These are phyloP conservation scores for Cosmia trapezina DNA, from an alignment of 2,888 invertebrate species.

Conservation along the genomic window DNA sequence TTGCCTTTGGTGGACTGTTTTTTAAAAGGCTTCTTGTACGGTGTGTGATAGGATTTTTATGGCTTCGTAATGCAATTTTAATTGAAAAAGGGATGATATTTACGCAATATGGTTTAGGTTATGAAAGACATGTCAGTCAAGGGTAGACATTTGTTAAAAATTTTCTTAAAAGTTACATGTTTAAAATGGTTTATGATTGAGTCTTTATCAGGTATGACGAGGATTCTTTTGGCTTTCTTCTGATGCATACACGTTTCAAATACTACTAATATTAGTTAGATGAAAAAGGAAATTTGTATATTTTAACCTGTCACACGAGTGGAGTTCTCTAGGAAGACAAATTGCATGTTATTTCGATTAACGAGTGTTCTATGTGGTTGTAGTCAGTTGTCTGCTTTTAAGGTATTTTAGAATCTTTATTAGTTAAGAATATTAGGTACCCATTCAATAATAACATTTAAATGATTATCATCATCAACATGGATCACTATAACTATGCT, in stretches of 20 bases:
- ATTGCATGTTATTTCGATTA: not conserved
- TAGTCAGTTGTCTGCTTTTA: not conserved
- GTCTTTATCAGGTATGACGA: conserved; percentile 5
- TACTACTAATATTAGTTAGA: not conserved
- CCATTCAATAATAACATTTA: not conserved
- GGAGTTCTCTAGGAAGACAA: no score
- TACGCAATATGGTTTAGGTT: conserved; percentile 26
- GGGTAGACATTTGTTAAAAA: not conserved
- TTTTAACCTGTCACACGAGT: no score
- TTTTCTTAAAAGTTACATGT: conserved; percentile 9
- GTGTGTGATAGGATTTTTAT: conserved; percentile 53
- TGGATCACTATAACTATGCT: no score
- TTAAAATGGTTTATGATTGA: conserved; percentile 20
- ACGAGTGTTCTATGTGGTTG: not conserved
- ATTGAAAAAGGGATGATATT: conserved; percentile 51
- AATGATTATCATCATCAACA: not conserved
- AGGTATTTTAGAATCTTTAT: not conserved
- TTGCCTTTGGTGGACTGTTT: conserved; percentile 64
- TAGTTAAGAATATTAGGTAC: not conserved
- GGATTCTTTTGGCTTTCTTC: conserved; percentile 15
- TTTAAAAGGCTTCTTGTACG: conserved; percentile 53
- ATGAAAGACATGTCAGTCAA: conserved; percentile 28
- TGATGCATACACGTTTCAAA: not conserved
- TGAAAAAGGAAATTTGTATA: no score
- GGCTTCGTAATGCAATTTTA: conserved; percentile 47